These are phyloP conservation scores for Callaeas wilsoni DNA, from an alignment of 2,113 vertebrate genomes.

Conservation along the genomic window DNA sequence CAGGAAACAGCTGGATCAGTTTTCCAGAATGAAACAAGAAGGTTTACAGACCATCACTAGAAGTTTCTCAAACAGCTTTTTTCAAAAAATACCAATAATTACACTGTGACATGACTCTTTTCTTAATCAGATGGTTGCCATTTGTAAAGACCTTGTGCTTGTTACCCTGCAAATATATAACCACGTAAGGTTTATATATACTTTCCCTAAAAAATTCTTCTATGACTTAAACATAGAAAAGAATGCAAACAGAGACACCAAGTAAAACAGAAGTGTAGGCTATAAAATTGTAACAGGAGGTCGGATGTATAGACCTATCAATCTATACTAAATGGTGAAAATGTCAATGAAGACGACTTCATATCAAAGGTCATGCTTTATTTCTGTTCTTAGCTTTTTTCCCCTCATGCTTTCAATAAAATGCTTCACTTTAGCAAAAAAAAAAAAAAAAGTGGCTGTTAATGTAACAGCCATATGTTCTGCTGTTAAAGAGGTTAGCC, in stretches of 20 bases:
- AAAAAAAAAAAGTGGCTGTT: neutral
- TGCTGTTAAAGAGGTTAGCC: slow-evolving; percentile 34
- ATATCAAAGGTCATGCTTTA: slow-evolving; percentile 25
- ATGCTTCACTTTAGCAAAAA: neutral
- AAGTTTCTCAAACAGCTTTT: neutral
- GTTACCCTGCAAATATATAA: neutral
- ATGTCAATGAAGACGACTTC: neutral
- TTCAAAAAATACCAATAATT: neutral
- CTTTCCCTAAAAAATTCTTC: neutral
- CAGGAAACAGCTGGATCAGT: neutral
- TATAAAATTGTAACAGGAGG: slow-evolving; percentile 1
- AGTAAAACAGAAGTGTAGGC: neutral
- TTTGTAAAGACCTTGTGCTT: neutral
- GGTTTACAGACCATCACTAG: neutral
- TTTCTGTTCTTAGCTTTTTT: slow-evolving; percentile 19
- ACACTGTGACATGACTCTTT: neutral
- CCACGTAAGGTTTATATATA: neutral
- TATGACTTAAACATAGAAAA: neutral
- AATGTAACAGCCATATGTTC: slow-evolving; percentile 60
- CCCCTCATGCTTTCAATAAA: slow-evolving; percentile 36
- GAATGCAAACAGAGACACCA: neutral
- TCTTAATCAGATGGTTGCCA: neutral
- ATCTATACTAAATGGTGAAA: neutral
- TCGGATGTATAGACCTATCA: neutral
- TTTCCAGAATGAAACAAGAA: neutral